These are phyloP conservation scores for Sitta carolinensis DNA, from an alignment of 2,797 vertebrate genomes.

Conservation along the genomic window DNA sequence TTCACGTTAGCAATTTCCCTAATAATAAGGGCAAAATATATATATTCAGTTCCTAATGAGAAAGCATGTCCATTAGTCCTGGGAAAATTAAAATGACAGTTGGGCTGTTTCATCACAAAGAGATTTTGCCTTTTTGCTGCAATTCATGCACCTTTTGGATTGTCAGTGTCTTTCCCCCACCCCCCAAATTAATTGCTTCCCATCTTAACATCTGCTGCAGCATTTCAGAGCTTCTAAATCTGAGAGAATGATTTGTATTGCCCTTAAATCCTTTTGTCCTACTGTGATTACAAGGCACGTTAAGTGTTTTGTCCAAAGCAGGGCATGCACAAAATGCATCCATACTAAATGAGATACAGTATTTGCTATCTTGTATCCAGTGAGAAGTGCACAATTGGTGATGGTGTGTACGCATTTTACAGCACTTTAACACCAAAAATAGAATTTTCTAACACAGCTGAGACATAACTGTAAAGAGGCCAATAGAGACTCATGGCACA, in stretches of 20 bases:
- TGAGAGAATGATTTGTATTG: not conserved
- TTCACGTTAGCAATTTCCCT: not conserved
- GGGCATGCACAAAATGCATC: not conserved
- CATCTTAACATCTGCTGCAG: not conserved
- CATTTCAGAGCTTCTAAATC: not conserved
- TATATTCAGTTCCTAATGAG: not conserved
- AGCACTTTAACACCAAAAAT: not conserved
- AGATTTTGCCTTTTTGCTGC: not conserved
- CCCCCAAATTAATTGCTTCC: not conserved
- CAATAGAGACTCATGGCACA: not conserved
- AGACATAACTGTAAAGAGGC: not conserved
- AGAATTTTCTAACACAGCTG: not conserved
- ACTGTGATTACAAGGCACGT: not conserved
- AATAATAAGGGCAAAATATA: not conserved
- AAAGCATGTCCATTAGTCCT: not conserved
- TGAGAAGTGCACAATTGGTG: not conserved
- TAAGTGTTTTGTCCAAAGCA: not conserved
- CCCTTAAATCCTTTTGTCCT: not conserved
- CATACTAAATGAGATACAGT: not conserved
- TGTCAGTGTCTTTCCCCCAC: rapidly evolving
- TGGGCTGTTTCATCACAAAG: not conserved
- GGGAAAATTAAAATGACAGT: not conserved
- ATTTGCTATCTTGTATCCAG: not conserved
- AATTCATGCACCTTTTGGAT: not conserved
- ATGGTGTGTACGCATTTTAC: not conserved